These are phyloP conservation scores for Arctia plantaginis DNA, from an alignment of 2,888 invertebrate genomes.

Conservation along the genomic window DNA sequence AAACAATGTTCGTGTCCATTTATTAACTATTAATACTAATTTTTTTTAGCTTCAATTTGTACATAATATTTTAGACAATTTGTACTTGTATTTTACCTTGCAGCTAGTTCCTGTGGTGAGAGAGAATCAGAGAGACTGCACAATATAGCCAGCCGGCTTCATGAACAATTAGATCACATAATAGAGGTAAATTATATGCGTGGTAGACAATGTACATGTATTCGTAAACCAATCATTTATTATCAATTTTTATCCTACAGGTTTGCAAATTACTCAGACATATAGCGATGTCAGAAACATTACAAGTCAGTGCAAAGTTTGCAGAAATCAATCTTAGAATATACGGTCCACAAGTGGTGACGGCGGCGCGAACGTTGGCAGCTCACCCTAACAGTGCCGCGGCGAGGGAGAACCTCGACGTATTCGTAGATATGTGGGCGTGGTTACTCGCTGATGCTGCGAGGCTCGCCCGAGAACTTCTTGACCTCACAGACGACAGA, in stretches of 20 bases:
- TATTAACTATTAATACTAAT: slow-evolving; percentile 14
- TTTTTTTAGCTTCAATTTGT: slow-evolving; percentile 11
- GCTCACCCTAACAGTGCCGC: slow-evolving; percentile 97
- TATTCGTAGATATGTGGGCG: slow-evolving; percentile 98
- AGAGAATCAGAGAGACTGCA: slow-evolving; percentile 94
- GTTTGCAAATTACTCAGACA: slow-evolving; percentile 98
- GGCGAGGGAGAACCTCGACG: slow-evolving; percentile 98
- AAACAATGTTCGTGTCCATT: slow-evolving; percentile 56
- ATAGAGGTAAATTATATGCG: slow-evolving; percentile 91
- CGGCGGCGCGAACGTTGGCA: slow-evolving; percentile 96
- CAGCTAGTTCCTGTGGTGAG: slow-evolving; percentile 88
- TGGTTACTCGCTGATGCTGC: slow-evolving; percentile 97
- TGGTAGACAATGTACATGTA: neutral
- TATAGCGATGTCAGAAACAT: slow-evolving; percentile 96
- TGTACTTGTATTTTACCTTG: slow-evolving; percentile 35
- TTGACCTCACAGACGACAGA: slow-evolving; percentile 90
- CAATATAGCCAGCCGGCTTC: slow-evolving; percentile 97
- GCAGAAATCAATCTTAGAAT: slow-evolving; percentile 97
- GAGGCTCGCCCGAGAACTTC: slow-evolving; percentile 94
- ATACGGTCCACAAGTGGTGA: slow-evolving; percentile 97
- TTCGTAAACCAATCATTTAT: neutral
- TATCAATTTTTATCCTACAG: slow-evolving; percentile 76
- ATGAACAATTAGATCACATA: slow-evolving; percentile 99
- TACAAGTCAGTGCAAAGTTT: slow-evolving; percentile 98
- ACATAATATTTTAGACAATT: slow-evolving; percentile 11